Base-by-base conservation (phyloP, 53 echinoderm and acorn worm genomes). In the Luidia sarsii region DNA sequence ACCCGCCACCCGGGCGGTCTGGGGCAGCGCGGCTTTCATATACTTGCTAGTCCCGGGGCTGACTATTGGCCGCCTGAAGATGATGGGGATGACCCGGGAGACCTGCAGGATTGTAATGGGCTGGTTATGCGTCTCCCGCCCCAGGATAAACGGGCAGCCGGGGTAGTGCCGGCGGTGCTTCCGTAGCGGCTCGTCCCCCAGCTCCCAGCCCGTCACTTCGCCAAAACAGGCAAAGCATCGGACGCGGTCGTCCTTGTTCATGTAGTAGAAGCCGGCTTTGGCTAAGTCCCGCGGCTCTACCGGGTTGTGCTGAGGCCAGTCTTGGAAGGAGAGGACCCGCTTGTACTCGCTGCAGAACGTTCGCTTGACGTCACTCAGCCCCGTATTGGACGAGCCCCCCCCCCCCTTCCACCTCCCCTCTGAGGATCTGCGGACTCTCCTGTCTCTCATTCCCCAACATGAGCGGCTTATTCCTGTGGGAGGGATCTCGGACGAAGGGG, bases 171-270 rank as follows among this genome's bases (percentile, higher is more conserved):
- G 71, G 0, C 53, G 38, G 57, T 99, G 99, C 79, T 99, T 91
- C 10, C 56, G 67, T 23, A 46, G 50, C 0, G 99, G 91, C 14
- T 59, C 39, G 43, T 99, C 99, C 23, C 67, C 64, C 2, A 48
- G 64, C 73, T 90, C 91, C 94, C 94, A 99, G 31, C 82, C 57
- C 1, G 68, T 63, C n/a, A 99, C 82, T 41, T 90, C 87, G 1
- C 99, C 99, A 53, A 80, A 91, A 50, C 99, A 99, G 34, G 91
- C 93, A 82, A 99, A 99, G 52, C 99, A 99, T 68, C 94, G 94
- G 10, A 94, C 99, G 1, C 54, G 32, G 36, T 91, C 94, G 11
- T 80, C 79, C 50, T 54, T 85, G 4, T 84, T 67, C 36, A 75
- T 61, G 18, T 39, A 75, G 67, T 77, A 94, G 61, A 99, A 99